Percentiles rank a stretch among this genome's conserved stretches.
Conservation (phyloP, 1,140 invertebrate species). For the Drosophila nigromelanica region DNA sequence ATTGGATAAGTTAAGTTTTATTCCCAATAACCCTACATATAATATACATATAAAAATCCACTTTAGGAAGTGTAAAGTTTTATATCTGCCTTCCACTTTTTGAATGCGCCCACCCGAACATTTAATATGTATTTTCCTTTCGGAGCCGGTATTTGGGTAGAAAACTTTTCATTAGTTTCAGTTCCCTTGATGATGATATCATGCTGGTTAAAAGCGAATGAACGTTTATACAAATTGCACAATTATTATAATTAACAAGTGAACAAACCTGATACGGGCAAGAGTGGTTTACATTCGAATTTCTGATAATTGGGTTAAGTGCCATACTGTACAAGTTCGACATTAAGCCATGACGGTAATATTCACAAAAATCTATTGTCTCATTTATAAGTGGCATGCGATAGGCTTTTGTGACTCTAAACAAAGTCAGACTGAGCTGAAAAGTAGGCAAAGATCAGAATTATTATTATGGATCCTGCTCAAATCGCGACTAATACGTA, state of each 20-base stretch:
- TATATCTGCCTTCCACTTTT: slow-evolving; percentile 34
- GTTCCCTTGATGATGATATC: slow-evolving; percentile 40
- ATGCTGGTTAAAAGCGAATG: slow-evolving; percentile 25
- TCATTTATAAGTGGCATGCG: slow-evolving; percentile 52
- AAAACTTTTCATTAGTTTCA: background rate
- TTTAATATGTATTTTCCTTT: slow-evolving; percentile 45
- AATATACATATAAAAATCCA: no score
- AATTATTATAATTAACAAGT: background rate
- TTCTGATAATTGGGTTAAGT: background rate
- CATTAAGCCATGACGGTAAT: background rate
- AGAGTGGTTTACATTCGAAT: slow-evolving; percentile 17
- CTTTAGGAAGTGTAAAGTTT: slow-evolving; percentile 3
- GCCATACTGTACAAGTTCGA: background rate
- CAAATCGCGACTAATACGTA: background rate
- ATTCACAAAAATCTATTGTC: slow-evolving; percentile 47
- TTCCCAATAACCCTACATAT: no score
- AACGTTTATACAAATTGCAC: background rate
- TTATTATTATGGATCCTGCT: no score
- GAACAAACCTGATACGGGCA: slow-evolving; percentile 23
- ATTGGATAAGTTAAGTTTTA: no score
- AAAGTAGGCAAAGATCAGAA: no score
- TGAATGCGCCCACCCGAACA: slow-evolving; percentile 23
- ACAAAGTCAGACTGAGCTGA: slow-evolving; percentile 15
- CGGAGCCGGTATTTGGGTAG: slow-evolving; percentile 39
- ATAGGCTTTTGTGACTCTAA: slow-evolving; percentile 15